These are phyloP conservation scores for Yponomeuta cagnagella DNA, from an alignment of 2,888 invertebrate species.

Conservation along the genomic window DNA sequence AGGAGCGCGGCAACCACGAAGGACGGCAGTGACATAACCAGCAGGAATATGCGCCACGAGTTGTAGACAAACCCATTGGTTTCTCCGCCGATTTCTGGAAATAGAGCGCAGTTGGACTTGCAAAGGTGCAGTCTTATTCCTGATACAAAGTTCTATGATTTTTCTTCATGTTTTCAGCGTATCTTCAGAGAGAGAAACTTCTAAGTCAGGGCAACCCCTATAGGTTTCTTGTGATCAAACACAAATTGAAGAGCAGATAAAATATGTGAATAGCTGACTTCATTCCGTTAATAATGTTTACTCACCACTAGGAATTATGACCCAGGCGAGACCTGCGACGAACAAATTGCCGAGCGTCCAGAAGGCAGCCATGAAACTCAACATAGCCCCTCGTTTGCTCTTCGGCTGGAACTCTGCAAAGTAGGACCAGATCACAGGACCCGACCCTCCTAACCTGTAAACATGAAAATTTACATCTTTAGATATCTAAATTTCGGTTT, in stretches of 20 bases:
- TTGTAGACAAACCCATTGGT: constrained; percentile 86
- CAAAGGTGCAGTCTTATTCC: too few species aligned
- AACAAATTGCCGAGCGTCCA: constrained; percentile 96
- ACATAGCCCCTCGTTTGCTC: constrained; percentile 91
- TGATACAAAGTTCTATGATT: too few species aligned
- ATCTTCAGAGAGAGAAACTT: too few species aligned
- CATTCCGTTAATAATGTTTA: not conserved
- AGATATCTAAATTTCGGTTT: too few species aligned
- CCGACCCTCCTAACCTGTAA: constrained; percentile 87
- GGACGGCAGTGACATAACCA: constrained; percentile 92
- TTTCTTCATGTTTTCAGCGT: too few species aligned
- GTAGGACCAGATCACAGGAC: constrained; percentile 96
- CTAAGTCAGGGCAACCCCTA: too few species aligned
- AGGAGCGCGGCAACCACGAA: constrained; percentile 89
- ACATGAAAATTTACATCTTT: not conserved
- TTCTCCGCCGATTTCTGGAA: constrained; percentile 79
- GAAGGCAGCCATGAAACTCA: constrained; percentile 95
- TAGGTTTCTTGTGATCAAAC: too few species aligned
- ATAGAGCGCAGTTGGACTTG: not conserved
- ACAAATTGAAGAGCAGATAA: too few species aligned
- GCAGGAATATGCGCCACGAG: constrained; percentile 93
- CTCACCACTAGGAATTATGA: constrained; percentile 80
- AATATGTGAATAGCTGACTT: too few species aligned
- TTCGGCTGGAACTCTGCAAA: constrained; percentile 96
- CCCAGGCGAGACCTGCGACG: constrained; percentile 89